A percentile compares a stretch with the other conserved stretches of the same genome.
phyloP scores from a whole-genome alignment of 2,113 vertebrate species.

The Notiomystis cincta region DNA sequence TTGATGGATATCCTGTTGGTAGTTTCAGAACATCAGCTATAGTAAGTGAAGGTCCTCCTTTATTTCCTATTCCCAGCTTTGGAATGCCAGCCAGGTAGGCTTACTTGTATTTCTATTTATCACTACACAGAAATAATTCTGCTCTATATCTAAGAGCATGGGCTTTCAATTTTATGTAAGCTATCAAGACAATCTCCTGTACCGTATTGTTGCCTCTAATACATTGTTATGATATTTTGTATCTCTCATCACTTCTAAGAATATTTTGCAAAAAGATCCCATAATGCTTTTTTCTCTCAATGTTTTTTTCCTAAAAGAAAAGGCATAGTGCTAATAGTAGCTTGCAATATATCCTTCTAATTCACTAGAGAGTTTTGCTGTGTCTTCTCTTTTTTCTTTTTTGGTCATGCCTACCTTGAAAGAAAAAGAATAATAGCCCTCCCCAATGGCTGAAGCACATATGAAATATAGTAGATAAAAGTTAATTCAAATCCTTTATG shows the following conservation, averaged over 20 bases:
- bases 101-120: neutral
- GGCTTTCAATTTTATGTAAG: neutral
- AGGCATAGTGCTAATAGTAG: neutral
- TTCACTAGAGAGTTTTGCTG: neutral
- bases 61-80: neutral
- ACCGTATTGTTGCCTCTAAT: neutral
- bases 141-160: neutral
- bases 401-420: neutral
- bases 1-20: neutral
- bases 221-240: neutral
- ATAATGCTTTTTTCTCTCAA: neutral
- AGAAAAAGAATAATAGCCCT: neutral
- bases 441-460: neutral
- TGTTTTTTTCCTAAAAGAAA: neutral
- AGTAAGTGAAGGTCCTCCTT: neutral
- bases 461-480: neutral
- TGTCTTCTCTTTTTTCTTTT: neutral
- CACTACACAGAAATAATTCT: neutral
- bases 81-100: neutral
- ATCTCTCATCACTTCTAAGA: neutral
- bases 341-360: neutral
- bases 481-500: neutral
- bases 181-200: neutral
- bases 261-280: neutral
- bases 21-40: neutral